phyloP scores from a whole-genome alignment of 1,140 invertebrate species.

The Sarcophaga bullata region DNA sequence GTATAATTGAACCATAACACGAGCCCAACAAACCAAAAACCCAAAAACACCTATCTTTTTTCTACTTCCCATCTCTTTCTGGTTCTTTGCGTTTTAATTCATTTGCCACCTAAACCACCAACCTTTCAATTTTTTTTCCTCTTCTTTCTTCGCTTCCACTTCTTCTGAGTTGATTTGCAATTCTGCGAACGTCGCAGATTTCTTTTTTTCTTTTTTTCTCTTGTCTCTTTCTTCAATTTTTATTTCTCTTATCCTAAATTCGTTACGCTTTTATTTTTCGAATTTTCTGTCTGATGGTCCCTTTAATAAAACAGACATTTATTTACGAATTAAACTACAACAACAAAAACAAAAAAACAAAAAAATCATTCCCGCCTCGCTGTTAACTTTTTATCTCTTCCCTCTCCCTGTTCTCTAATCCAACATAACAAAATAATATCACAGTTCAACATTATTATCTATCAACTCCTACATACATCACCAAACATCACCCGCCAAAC shows the following conservation, averaged over 20 bases:
- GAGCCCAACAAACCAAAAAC: too few species aligned
- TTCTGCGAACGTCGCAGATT: background rate
- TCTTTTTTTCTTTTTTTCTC: background rate
- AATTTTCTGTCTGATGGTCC: conserved; percentile 41
- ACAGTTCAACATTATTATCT: background rate
- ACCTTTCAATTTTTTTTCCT: background rate
- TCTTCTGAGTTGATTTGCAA: conserved; percentile 16
- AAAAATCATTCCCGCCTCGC: conserved; percentile 5
- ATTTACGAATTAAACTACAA: too few species aligned
- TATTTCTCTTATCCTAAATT: background rate
- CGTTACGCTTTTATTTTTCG: conserved; percentile 3
- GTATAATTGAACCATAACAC: background rate
- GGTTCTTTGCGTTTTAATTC: conserved; percentile 49
- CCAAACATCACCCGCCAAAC: too few species aligned
- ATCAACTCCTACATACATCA: too few species aligned
- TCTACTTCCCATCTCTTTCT: conserved; percentile 65
- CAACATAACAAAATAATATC: background rate
- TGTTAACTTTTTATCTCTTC: conserved; percentile 24
- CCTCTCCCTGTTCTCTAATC: background rate
- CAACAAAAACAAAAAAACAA: too few species aligned
- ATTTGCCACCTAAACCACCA: too few species aligned
- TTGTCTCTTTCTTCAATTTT: too few species aligned
- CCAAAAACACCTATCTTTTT: too few species aligned
- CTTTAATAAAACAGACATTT: background rate
- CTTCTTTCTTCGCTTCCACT: too few species aligned